Evolutionary conservation across 1,140 invertebrate species (phyloP).

Genomic region (Trinorchestia longiramus): DNA sequence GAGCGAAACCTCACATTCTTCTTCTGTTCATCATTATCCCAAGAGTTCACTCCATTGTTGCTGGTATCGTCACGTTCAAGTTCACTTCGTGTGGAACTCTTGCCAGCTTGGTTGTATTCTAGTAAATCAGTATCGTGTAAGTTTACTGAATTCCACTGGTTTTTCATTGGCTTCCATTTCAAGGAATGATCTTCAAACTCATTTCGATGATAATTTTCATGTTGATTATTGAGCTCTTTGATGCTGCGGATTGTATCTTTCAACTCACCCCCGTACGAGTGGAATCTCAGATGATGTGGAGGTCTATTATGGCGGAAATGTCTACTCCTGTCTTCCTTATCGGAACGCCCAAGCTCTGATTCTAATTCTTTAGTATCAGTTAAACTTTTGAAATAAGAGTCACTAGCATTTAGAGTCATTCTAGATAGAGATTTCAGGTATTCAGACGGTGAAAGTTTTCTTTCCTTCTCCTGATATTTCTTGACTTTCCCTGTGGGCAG

Average conservation of each 20-base stretch:
- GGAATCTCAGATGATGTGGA: neutral
- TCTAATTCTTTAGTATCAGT: neutral
- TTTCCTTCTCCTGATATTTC: constrained; percentile 21
- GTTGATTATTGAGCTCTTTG: neutral
- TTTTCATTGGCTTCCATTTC: neutral
- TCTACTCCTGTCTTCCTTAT: neutral
- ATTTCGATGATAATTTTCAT: neutral
- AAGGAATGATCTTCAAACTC: neutral
- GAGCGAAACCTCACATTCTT: neutral
- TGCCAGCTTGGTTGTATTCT: neutral
- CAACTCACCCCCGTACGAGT: neutral
- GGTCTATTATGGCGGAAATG: neutral
- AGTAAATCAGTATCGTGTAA: neutral
- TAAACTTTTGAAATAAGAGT: neutral
- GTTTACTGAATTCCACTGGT: neutral
- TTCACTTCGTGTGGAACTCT: neutral
- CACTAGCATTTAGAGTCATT: neutral
- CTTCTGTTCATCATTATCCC: neutral
- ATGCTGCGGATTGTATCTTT: neutral
- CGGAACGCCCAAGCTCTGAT: neutral
- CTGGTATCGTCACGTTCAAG: neutral
- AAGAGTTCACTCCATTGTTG: neutral
- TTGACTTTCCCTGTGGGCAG: neutral
- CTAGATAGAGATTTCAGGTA: neutral
- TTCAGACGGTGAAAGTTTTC: constrained; percentile 9